phyloP scores from a whole-genome alignment of 2,113 vertebrate species.

The Puffinus mauretanicus region DNA sequence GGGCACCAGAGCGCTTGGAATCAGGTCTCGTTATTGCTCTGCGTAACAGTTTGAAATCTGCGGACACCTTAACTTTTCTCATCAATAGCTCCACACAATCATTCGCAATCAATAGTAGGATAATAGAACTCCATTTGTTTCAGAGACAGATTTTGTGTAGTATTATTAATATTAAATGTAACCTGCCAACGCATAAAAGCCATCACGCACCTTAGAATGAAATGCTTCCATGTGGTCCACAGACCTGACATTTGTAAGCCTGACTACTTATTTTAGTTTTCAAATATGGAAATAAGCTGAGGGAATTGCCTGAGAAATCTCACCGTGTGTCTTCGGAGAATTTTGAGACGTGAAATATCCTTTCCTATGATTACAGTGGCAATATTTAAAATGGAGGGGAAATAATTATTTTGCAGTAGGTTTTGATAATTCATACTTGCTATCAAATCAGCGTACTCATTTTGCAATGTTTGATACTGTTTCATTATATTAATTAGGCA shows the following conservation, averaged over 20 bases:
- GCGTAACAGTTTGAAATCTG: accelerated
- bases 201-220: neutral
- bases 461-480: neutral
- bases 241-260: neutral
- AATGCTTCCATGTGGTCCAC: neutral
- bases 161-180: neutral
- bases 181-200: neutral
- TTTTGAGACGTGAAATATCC: neutral
- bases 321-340: neutral
- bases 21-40: neutral
- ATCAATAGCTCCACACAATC: neutral
- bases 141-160: neutral
- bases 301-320: neutral
- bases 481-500: slow-evolving; percentile 7
- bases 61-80: neutral
- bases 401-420: neutral
- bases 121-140: neutral
- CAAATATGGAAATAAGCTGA: neutral
- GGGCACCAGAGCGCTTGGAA: neutral
- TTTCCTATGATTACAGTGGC: neutral
- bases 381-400: neutral
- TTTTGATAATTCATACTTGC: neutral
- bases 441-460: neutral
- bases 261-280: neutral
- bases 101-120: neutral